Percentiles rank a stretch among this genome's conserved stretches.
Evolutionary conservation across 2,113 vertebrate genomes (phyloP).

Genomic region (Chloebia gouldiae): DNA sequence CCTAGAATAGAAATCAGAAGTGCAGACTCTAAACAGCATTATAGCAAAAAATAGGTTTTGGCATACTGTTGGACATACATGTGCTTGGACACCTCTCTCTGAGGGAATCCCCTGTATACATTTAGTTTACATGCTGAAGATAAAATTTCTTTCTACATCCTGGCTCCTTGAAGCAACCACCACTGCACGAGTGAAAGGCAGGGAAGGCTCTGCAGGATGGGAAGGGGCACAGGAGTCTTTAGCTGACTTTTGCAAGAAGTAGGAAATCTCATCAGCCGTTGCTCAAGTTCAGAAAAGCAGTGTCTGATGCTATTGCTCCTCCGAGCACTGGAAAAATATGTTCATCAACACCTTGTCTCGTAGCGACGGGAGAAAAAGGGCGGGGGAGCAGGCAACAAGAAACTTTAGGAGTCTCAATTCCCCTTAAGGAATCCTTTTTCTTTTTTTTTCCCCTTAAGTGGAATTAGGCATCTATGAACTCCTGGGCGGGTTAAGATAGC

Average conservation of each 20-base stretch:
- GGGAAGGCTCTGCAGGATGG: not conserved
- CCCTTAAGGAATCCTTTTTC: not conserved
- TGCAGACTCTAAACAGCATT: not conserved
- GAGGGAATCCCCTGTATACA: not conserved
- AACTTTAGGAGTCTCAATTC: not conserved
- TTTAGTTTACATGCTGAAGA: slow-evolving; percentile 2
- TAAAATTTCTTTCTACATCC: not conserved
- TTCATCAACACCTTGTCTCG: slow-evolving; percentile 9
- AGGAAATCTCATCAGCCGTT: not conserved
- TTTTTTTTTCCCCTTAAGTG: not conserved
- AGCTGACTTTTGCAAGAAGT: not conserved
- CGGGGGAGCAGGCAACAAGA: fast-evolving
- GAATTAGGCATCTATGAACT: not conserved
- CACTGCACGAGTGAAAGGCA: not conserved
- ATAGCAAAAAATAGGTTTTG: not conserved
- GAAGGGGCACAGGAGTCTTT: not conserved
- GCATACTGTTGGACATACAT: not conserved
- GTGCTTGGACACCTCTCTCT: not conserved
- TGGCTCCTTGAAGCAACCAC: not conserved
- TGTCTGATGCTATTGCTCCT: not conserved
- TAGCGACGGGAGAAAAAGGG: not conserved
- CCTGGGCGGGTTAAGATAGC: not conserved
- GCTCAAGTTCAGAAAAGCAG: not conserved
- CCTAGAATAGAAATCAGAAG: not conserved
- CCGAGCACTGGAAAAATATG: not conserved